Conservation (phyloP, 2,797 vertebrate genomes). For the Melanotaenia maccullochi region DNA sequence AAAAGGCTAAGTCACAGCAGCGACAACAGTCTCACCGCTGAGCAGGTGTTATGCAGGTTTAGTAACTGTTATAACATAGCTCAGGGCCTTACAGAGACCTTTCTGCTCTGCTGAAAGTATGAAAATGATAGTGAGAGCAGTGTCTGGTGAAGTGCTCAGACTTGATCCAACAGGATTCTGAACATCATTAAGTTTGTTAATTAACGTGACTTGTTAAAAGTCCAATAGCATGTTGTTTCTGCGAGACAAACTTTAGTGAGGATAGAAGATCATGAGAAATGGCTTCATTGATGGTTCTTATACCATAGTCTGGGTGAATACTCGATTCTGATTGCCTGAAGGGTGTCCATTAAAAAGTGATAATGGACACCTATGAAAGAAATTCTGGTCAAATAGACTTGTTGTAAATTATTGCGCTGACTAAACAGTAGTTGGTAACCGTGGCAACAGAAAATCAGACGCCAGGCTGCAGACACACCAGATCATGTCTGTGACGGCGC, state of each 20-base stretch:
- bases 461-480: no score
- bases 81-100: slow-evolving; percentile 49
- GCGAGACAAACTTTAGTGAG: neutral
- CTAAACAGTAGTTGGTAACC: no score
- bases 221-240: neutral
- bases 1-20: slow-evolving; percentile 65
- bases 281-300: neutral
- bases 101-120: slow-evolving; percentile 6
- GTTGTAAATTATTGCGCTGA: no score
- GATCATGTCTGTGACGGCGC: no score
- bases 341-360: no score
- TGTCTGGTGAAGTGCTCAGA: slow-evolving; percentile 15
- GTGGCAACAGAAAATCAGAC: no score
- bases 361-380: no score
- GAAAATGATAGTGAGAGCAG: slow-evolving; percentile 30
- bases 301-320: no score
- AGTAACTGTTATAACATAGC: slow-evolving; percentile 51
- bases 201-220: slow-evolving; percentile 12
- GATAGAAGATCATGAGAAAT: neutral
- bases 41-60: slow-evolving; percentile 65
- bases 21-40: slow-evolving; percentile 42
- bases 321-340: no score
- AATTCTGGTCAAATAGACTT: no score
- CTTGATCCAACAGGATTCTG: slow-evolving; percentile 19
- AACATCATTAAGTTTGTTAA: slow-evolving; percentile 9